Percentiles rank a stretch among this genome's conserved stretches.
Conservation (phyloP, 2,797 vertebrate species). For the Hybognathus amarus region DNA sequence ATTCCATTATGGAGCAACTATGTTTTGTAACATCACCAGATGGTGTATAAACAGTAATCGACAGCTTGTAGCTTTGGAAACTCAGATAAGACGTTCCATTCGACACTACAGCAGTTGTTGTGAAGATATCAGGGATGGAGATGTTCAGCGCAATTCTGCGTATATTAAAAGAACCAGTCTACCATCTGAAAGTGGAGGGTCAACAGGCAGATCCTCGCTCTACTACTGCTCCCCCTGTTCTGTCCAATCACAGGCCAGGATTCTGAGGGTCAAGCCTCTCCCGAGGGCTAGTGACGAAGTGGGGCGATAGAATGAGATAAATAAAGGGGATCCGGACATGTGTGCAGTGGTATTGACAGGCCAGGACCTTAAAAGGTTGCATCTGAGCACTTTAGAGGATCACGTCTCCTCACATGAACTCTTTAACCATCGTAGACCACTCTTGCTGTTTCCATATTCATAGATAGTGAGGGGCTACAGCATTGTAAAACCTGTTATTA, state of each 20-base stretch:
- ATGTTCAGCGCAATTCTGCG: background rate
- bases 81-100: background rate
- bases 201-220: background rate
- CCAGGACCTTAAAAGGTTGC: constrained; percentile 54
- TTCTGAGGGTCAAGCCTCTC: constrained; percentile 50
- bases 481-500: background rate
- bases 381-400: constrained; percentile 54
- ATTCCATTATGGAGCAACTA: background rate
- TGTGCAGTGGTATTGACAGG: constrained; percentile 51
- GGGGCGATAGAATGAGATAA: constrained; percentile 58
- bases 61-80: constrained; percentile 33
- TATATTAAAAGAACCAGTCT: constrained; percentile 20
- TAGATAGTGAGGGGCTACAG: constrained; percentile 4
- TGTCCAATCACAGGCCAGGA: constrained; percentile 27
- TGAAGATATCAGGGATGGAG: background rate
- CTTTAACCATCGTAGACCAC: constrained; percentile 30
- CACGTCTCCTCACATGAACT: constrained; percentile 29
- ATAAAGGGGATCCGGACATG: constrained; percentile 36
- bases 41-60: constrained; percentile 26
- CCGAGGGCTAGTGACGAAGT: constrained; percentile 58
- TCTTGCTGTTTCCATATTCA: constrained; percentile 53
- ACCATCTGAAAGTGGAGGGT: constrained; percentile 17
- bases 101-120: background rate
- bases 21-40: constrained; percentile 13
- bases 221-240: constrained; percentile 14